A percentile compares a stretch with the other conserved stretches of the same genome.
Conservation (phyloP, 2,113 vertebrate species). For the Orthochromis indermauri region DNA sequence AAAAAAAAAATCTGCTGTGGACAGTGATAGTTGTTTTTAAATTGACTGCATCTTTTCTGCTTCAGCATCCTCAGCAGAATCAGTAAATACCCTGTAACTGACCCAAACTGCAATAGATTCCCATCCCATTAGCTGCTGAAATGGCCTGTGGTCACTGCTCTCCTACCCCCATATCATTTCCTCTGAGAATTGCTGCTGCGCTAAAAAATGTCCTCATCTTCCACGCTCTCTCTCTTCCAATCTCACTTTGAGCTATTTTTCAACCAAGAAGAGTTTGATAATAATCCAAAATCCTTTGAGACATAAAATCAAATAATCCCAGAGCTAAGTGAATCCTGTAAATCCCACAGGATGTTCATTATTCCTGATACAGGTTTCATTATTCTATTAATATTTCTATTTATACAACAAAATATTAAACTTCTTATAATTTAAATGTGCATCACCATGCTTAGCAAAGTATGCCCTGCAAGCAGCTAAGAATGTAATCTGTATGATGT, state of each 20-base stretch:
- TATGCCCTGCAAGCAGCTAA: background rate
- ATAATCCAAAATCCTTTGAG: background rate
- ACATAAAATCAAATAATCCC: background rate
- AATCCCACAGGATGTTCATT: background rate
- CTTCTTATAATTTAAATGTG: background rate
- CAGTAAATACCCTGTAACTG: constrained; percentile 17
- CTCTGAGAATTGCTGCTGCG: background rate
- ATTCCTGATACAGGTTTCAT: background rate
- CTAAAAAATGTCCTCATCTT: background rate
- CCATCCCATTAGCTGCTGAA: constrained; percentile 41
- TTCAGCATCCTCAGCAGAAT: background rate
- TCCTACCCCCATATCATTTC: background rate
- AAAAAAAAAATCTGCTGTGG: background rate
- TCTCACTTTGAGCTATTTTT: background rate
- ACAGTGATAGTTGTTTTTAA: background rate
- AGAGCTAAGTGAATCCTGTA: background rate
- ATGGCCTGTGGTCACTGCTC: constrained; percentile 17
- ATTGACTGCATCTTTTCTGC: background rate
- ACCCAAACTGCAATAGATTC: constrained; percentile 27
- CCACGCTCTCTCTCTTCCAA: background rate
- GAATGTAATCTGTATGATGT: background rate
- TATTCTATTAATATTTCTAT: background rate
- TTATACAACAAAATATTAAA: background rate
- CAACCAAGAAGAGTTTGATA: background rate
- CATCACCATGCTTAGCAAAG: background rate